phyloP scores from a whole-genome alignment of 2,113 vertebrate species.

The Mus spicilegus region DNA sequence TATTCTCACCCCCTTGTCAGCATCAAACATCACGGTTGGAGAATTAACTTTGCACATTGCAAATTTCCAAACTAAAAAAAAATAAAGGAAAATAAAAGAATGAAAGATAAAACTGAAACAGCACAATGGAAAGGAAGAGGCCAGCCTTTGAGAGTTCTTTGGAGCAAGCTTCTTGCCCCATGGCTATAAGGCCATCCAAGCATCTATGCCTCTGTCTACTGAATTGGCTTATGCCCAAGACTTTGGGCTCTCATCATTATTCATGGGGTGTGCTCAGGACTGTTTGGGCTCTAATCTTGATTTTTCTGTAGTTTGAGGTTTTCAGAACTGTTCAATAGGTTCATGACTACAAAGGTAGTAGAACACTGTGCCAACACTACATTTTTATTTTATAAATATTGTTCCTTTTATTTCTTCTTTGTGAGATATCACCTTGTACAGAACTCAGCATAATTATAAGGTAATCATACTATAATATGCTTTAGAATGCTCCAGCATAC shows the following conservation, averaged over 20 bases:
- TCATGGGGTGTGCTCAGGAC: neutral
- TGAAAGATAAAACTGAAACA: slow-evolving; percentile 46
- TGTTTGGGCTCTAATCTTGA: neutral
- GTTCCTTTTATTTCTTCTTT: slow-evolving; percentile 32
- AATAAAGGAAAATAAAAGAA: neutral
- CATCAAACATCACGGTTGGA: slow-evolving; percentile 8
- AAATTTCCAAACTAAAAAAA: slow-evolving; percentile 45
- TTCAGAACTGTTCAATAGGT: neutral
- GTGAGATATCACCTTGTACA: neutral
- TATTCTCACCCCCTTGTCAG: neutral
- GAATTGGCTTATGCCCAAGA: neutral
- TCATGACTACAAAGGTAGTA: neutral
- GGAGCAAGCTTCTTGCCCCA: neutral
- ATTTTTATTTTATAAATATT: slow-evolving; percentile 9
- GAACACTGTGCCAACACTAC: neutral
- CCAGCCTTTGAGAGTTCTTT: neutral
- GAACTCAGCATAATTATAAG: slow-evolving; percentile 29
- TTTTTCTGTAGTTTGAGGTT: neutral
- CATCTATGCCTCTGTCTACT: neutral
- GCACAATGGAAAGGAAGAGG: slow-evolving; percentile 13
- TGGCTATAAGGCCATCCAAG: neutral
- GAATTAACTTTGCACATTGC: slow-evolving; percentile 23
- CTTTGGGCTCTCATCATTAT: neutral
- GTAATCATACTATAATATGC: neutral
- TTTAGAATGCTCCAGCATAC: neutral